Conservation (phyloP, 2,797 vertebrate genomes). For the Enteromius unitaeniatus region DNA sequence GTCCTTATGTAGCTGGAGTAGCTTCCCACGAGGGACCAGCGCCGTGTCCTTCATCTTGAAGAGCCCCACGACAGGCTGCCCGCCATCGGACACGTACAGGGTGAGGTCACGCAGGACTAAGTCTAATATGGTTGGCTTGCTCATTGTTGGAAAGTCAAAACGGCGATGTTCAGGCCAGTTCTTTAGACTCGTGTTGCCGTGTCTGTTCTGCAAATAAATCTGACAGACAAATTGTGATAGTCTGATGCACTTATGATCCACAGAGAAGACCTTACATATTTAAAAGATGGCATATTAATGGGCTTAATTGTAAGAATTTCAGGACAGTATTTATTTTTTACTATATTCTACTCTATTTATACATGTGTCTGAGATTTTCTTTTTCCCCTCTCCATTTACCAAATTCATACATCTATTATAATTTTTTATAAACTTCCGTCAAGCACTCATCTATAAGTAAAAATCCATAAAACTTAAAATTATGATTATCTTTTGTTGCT, state of each 20-base stretch:
- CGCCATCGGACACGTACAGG: constrained; percentile 79
- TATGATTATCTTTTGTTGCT: too few relatives aligned
- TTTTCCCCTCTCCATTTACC: background rate
- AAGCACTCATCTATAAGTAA: too few relatives aligned
- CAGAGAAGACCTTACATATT: background rate
- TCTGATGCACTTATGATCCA: background rate
- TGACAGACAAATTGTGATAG: constrained; percentile 52
- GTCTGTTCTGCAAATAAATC: constrained; percentile 84
- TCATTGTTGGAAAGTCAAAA: constrained; percentile 77
- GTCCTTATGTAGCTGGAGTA: constrained; percentile 73
- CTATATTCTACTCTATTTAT: too few relatives aligned
- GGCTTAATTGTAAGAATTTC: background rate
- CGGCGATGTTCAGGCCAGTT: constrained; percentile 56
- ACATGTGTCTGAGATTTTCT: background rate
- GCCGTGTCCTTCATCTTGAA: constrained; percentile 74
- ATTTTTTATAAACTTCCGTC: too few relatives aligned
- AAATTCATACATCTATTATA: background rate
- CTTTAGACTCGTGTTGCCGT: constrained; percentile 59
- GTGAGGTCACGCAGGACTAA: constrained; percentile 76
- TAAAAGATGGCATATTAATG: background rate
- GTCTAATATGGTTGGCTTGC: constrained; percentile 79
- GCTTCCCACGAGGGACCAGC: constrained; percentile 70
- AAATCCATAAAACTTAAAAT: too few relatives aligned
- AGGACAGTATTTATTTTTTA: background rate
- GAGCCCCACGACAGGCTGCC: constrained; percentile 71